Evolutionary conservation across 2,797 vertebrate species (phyloP), one percentile per base, ranked within the genome.

Genomic region (Lacerta bilineata): DNA sequence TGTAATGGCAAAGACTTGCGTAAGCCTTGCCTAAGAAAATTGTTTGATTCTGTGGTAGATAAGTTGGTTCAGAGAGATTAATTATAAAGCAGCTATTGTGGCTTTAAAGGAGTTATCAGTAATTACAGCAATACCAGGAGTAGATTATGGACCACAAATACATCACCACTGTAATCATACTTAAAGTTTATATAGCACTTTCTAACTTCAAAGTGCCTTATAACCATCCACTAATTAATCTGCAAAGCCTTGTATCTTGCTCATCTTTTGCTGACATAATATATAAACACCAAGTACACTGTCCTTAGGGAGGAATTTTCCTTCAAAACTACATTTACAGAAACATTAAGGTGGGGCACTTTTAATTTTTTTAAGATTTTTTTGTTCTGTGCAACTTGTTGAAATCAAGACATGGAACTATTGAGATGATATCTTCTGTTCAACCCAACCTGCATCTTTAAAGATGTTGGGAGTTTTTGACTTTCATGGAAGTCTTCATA

Each of bases 141-240:
- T 84, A 93, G 92, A 88, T 94, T 88, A 77, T 82, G 61, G 91
- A 91, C 90, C 92, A 94, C 84, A 93, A 75, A 90, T 77, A 33
- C 87, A 88, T 91, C 90, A 93, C 88, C 89, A 18, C 76, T 89
- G 83, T 74, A 93, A 95, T 94, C 93, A 89, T 23, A 82, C 61
- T 87, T 89, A 93, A 86, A 10, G 6, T n/a, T 85, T 88, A 88
- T 77, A 90, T 84, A 71, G 66, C 72, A 83, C 85, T 92, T 84
- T 88, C 83, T 69, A 83, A 95, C 91, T 93, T 95, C 93, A 93
- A 96, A 96, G 93, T 8, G 5, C 84, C 81, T 89, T 80, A 39
- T 90, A 93, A 93, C 88, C 91, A 90, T 95, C 95, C 94, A 89
- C 92, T 93, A 95, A 96, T 95, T 95, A 93, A 92, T 91, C 90